phyloP scores from a whole-genome alignment of 2,888 invertebrate species.

The Parthenolecanium corni region DNA sequence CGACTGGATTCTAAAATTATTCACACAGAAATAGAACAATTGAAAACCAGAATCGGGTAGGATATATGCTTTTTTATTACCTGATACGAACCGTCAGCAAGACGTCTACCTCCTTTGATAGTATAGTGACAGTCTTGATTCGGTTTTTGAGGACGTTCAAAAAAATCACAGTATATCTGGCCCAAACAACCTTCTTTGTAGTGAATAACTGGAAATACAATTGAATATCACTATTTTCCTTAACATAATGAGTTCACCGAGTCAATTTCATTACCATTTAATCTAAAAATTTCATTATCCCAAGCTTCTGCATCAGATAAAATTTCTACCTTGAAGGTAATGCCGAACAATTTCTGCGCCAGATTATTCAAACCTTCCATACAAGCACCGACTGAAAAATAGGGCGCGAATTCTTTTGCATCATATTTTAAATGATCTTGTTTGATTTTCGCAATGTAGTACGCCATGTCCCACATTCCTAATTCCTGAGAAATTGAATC shows the following conservation, averaged over 20 bases:
- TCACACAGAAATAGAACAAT: too few relatives aligned
- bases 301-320: constrained; percentile 72
- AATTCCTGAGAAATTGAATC: constrained; percentile 30
- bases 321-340: constrained; percentile 60
- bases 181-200: constrained; percentile 72
- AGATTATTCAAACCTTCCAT: constrained; percentile 93
- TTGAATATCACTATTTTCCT: not conserved
- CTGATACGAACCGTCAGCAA: constrained; percentile 72
- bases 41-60: not conserved
- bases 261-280: constrained; percentile 46
- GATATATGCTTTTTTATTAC: constrained; percentile 38
- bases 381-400: constrained; percentile 83
- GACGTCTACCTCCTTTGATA: constrained; percentile 77
- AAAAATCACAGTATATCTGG: constrained; percentile 94
- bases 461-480: constrained; percentile 74
- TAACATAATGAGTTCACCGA: not conserved
- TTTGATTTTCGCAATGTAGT: constrained; percentile 64
- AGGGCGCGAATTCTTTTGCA: constrained; percentile 64
- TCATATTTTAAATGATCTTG: constrained; percentile 56
- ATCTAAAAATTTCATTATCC: constrained; percentile 78
- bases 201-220: constrained; percentile 53
- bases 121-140: constrained; percentile 99
- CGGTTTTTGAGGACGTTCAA: constrained; percentile 79
- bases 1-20: constrained; percentile 66
- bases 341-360: constrained; percentile 71